Base-by-base conservation (phyloP, 2,797 vertebrate species). In the Scolopax rusticola region DNA sequence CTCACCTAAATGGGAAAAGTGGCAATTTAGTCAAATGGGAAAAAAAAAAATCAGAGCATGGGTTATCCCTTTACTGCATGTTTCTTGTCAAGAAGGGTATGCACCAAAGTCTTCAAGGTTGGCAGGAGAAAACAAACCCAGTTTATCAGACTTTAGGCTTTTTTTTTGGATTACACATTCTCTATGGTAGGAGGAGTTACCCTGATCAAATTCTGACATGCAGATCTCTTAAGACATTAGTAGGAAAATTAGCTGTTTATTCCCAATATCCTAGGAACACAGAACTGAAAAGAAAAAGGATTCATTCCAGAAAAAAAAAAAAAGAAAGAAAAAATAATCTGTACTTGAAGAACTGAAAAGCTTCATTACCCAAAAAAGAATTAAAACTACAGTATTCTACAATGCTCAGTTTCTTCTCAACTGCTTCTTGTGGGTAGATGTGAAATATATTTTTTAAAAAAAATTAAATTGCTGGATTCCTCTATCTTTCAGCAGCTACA, bases 101-200 rank as follows among this genome's bases (percentile, higher is more conserved):
- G 2, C 67, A 17, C 4, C 1, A 0, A 61, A 28, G 41, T 38
- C n/a, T 38, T 64, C 11, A 10, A 23, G 38, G 56, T 28, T 56
- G 43, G 28, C 21, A 64, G n/a, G 33, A 77, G 10, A 17, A 69
- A 47, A 6, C 5, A 6, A 0, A 43, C 2, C 3, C 19, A 6
- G 3, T 61, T 65, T 14, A 14, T 28, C 36, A 38, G 20, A 25
- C 11, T 64, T 74, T 43, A 11, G 41, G n/a, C 5, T 48, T 27
- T 60, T 36, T 65, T 60, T 36, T 10, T 3, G 12, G 45, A 21
- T 53, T 77, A 27, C 9, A 3, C 2, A 2, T 24, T 57, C 7
- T 68, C 36, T 64, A 3, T 33, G 20, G 8, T 11, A n/a, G 36
- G 8, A 38, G 23, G 30, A 15, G 68, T 32, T 28, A 41, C 33